Base-by-base conservation (phyloP, 1,140 invertebrate species). In the Trichomalopsis sarcophagae region DNA sequence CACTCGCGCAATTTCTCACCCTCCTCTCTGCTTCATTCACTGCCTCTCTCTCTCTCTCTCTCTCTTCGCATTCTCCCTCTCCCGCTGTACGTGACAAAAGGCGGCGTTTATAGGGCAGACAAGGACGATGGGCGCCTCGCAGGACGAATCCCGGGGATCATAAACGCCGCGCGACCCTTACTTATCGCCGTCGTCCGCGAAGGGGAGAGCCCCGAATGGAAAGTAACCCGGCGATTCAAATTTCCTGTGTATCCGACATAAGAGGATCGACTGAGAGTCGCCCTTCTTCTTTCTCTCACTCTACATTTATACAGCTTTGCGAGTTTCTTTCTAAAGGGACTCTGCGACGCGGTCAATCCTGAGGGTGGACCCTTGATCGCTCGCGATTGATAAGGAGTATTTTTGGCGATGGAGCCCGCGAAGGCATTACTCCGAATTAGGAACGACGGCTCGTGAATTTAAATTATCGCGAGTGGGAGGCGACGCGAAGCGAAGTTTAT, bases 151-250 rank as follows among this genome's bases (percentile, higher is more conserved):
- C 71, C 30, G 13, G 13, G 69, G 71, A 75, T 82, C 71, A 55
- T 71, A 81, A 81, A n/a, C 62, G 2, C 23, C 68, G 55, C 55
- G 55, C 14, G 80, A 47, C 68, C 68, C 40, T 73, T 50, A 23
- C 47, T 82, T 82, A 75, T 82, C 81, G 30, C 75, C 40, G 75
- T 40, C 73, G 73, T n/a, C 17, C 55, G 21, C 0, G 55, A 7
- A 0, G 21, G 55, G 55, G 55, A 21, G 21, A 30, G 21, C 3
- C 73, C 3, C 73, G 71, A 81, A 81, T 81, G 79, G 36, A 81
- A 75, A 74, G 47, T 82, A 82, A 73, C 74, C 69, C 81, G 66
- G 21, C 11, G 14, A 79, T 79, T 79, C 50, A 79, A 79, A 79
- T 81, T 50, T 73, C 68, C 36, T 68, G 14, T 23, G 23, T 50